Conservation (phyloP, 2,888 invertebrate species). For the Pterobdella sp. region DNA sequence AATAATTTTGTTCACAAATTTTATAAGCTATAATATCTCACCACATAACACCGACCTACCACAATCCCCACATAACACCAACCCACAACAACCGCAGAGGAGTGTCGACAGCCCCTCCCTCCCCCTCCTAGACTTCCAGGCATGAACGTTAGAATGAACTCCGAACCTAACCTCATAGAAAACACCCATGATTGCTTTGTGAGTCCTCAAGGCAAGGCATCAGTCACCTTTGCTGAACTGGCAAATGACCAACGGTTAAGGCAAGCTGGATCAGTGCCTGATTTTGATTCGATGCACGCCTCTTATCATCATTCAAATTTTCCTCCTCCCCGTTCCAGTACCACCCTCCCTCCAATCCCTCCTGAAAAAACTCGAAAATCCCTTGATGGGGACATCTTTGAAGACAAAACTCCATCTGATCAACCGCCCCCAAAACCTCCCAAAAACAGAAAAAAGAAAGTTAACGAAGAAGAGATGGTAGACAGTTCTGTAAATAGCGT, state of each 20-base stretch:
- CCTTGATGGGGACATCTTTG: background rate
- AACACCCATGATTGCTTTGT: background rate
- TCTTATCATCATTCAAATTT: background rate
- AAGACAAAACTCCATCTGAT: slow-evolving; percentile 2
- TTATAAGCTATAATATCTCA: background rate
- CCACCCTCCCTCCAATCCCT: slow-evolving; percentile 28
- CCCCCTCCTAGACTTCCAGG: background rate
- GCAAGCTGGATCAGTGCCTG: slow-evolving; percentile 18
- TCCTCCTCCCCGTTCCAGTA: slow-evolving; percentile 15
- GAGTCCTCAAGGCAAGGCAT: background rate
- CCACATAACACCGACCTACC: background rate
- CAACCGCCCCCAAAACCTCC: slow-evolving; percentile 27
- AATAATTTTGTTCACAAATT: background rate
- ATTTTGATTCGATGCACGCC: slow-evolving; percentile 17
- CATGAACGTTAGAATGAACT: slow-evolving; percentile 6
- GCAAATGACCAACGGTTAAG: background rate
- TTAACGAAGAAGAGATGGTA: no score
- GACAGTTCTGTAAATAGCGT: background rate
- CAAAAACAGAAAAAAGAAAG: slow-evolving; percentile 9
- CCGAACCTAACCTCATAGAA: slow-evolving; percentile 4
- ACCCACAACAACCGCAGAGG: background rate
- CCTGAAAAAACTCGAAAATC: slow-evolving; percentile 25
- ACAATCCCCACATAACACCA: background rate
- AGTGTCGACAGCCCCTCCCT: background rate
- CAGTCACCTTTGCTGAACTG: slow-evolving; percentile 8